These are phyloP conservation scores for Condylura cristata DNA, from an alignment of 2,113 vertebrate genomes.

Conservation along the genomic window DNA sequence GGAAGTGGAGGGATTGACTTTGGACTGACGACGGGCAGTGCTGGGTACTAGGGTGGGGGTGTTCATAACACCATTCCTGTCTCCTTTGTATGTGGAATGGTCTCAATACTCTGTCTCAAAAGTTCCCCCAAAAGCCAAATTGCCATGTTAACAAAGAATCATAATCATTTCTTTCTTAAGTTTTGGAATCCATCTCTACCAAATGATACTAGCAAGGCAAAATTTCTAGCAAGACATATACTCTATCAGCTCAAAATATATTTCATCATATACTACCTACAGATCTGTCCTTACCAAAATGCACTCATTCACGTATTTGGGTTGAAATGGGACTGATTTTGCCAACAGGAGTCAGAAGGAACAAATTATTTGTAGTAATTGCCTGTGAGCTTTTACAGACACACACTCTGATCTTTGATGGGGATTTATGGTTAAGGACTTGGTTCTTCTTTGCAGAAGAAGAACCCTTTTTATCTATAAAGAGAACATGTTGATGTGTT, in stretches of 20 bases:
- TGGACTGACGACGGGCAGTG: neutral
- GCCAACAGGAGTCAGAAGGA: neutral
- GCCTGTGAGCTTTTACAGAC: neutral
- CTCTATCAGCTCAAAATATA: neutral
- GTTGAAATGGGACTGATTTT: conserved; percentile 16
- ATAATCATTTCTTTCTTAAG: neutral
- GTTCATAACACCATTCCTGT: neutral
- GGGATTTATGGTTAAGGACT: neutral
- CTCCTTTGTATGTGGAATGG: neutral
- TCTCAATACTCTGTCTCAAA: neutral
- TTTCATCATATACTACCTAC: neutral
- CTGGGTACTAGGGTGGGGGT: too few species aligned
- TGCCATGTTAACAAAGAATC: neutral
- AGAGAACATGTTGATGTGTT: neutral
- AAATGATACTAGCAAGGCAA: neutral
- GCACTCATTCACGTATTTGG: neutral
- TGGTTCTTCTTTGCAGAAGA: neutral
- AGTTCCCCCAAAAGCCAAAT: neutral
- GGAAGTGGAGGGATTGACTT: neutral
- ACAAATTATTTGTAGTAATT: neutral
- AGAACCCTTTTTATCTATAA: neutral
- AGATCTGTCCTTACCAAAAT: neutral
- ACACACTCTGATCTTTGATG: neutral
- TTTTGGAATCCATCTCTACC: neutral
- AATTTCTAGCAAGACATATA: neutral